Evolutionary conservation across 2,797 vertebrate genomes (phyloP), one percentile per base, ranked within the genome.

Genomic region (Macroramphosus scolopax): DNA sequence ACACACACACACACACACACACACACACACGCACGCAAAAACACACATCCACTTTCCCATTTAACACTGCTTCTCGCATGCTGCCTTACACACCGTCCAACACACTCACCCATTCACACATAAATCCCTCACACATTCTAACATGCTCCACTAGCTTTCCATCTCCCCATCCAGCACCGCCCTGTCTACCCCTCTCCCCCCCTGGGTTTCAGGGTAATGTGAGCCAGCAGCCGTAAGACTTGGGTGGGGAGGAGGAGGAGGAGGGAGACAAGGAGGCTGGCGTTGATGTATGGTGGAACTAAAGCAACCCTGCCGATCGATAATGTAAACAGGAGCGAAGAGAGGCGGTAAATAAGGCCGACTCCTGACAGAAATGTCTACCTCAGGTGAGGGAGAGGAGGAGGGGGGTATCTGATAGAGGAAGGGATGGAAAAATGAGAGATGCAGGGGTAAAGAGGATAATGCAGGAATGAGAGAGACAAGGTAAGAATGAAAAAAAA

Each of bases 241-340:
- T 47, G 41, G 57, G 39, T 31, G 35, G 37, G 43, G 38, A 17
- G 13, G 35, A 12, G 49, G 11, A 9, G 15, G 33, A 12, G 30
- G 32, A 30, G 30, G 44, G 4, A 5, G 39, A 22, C 1, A 9
- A 26, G 11, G 16, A 55, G 37, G 69, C 51, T 30, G 29, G 18
- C 67, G 77, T 81, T 89, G 86, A 88, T 87, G 82, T 85, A 88
- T 87, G 80, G 83, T 75, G 74, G 77, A 85, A 89, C 83, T 90
- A 89, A 90, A 88, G 85, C 82, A 85, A 87, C 80, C 82, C 71
- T 78, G 77, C 81, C 81, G 78, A 90, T 90, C 88, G 84, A 90
- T 90, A 88, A 89, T 88, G 88, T 90, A 90, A 91, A 88, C 87
- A 88, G 78, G 84, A 82, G 83, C 59, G 70, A 83, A 86, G 77